Conservation (phyloP, 2,797 vertebrate species). For the Enoplosus armatus region DNA sequence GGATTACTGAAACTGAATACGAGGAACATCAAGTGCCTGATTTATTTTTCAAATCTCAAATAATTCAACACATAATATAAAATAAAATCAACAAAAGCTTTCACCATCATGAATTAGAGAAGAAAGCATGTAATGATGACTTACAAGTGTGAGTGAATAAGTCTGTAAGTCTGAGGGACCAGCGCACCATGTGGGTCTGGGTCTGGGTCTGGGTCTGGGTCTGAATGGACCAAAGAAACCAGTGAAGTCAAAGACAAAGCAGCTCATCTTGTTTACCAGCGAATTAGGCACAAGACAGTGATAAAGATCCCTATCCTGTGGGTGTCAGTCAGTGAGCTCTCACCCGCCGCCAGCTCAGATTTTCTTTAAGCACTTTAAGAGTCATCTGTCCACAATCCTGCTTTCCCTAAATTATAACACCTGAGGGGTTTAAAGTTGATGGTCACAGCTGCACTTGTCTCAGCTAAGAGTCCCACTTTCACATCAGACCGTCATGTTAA, state of each 20-base stretch:
- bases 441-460: slow-evolving; percentile 25
- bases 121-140: too few species aligned
- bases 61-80: too few species aligned
- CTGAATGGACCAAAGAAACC: neutral
- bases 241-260: neutral
- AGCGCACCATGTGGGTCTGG: too few species aligned
- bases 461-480: slow-evolving; percentile 19
- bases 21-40: neutral
- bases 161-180: neutral
- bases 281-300: neutral
- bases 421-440: neutral
- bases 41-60: too few species aligned
- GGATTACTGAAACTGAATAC: neutral
- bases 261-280: neutral
- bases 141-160: too few species aligned
- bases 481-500: slow-evolving; percentile 13
- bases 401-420: neutral
- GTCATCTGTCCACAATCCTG: too few species aligned
- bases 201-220: neutral
- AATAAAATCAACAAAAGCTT: too few species aligned
- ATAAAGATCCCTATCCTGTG: neutral
- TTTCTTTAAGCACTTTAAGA: too few species aligned
- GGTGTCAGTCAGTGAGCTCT: neutral
- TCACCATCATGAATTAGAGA: too few species aligned
- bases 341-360: neutral